A percentile compares a stretch with the other conserved stretches of the same genome.
These are phyloP conservation scores for Otolemur crassicaudatus DNA, from an alignment of 2,797 vertebrate species.

Conservation along the genomic window DNA sequence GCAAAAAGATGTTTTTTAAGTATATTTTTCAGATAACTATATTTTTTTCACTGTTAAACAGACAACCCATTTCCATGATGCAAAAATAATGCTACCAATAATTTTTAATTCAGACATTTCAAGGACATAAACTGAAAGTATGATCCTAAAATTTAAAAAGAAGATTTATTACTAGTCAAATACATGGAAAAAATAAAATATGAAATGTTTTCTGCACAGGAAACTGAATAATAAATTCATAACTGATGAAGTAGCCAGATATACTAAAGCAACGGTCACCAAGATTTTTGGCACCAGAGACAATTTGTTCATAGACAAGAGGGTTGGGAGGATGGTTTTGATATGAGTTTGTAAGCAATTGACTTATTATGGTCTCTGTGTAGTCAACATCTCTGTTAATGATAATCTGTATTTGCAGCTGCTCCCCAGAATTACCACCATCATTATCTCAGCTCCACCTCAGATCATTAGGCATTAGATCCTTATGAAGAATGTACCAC, in stretches of 20 bases:
- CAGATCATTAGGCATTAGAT: no score
- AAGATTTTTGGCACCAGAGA: no score
- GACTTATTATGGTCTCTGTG: no score
- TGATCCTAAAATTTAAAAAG: background rate
- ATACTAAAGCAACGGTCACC: background rate
- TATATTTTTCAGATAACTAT: slow-evolving; percentile 48
- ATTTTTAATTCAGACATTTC: slow-evolving; percentile 66
- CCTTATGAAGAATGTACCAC: no score
- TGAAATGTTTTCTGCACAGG: slow-evolving; percentile 41
- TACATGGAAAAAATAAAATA: slow-evolving; percentile 28
- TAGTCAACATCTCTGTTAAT: no score
- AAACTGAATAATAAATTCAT: slow-evolving; percentile 57
- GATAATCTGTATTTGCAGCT: no score
- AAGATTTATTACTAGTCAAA: background rate
- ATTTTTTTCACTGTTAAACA: slow-evolving; percentile 60
- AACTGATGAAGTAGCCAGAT: slow-evolving; percentile 54
- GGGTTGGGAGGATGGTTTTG: no score
- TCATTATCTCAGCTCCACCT: no score
- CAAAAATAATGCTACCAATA: slow-evolving; percentile 55
- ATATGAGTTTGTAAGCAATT: no score
- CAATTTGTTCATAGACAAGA: no score
- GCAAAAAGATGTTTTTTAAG: slow-evolving; percentile 58
- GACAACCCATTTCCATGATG: background rate
- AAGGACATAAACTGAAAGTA: slow-evolving; percentile 59
- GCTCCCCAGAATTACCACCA: no score